Evolutionary conservation across 2,888 invertebrate species (phyloP).

Genomic region (Heliconius ismenius): DNA sequence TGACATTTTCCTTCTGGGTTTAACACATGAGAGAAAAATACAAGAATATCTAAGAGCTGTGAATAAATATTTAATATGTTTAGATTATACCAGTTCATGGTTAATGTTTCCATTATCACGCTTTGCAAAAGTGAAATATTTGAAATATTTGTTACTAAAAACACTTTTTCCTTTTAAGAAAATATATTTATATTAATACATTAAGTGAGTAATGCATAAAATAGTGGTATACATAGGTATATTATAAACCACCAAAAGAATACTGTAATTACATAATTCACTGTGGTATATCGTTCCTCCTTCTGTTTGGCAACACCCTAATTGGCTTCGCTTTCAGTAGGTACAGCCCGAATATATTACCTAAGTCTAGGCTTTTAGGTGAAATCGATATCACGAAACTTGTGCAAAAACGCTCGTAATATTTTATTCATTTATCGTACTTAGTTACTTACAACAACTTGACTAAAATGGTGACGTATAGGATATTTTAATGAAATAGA

Average conservation of each 20-base stretch:
- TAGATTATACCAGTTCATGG: slow-evolving; percentile 24
- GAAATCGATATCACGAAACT: slow-evolving; percentile 29
- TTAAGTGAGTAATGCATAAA: background rate
- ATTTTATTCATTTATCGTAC: background rate
- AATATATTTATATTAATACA: background rate
- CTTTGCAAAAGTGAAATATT: background rate
- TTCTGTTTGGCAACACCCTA: slow-evolving; percentile 22
- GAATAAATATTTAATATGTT: slow-evolving; percentile 32
- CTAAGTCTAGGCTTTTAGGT: slow-evolving; percentile 23
- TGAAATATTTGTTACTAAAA: slow-evolving; percentile 6
- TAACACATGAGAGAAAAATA: slow-evolving; percentile 25
- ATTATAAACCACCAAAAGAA: background rate
- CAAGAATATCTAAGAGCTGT: slow-evolving; percentile 17
- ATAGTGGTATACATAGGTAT: background rate
- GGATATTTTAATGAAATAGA: background rate
- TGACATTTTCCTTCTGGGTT: slow-evolving; percentile 26
- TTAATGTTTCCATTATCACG: slow-evolving; percentile 24
- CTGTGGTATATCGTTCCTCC: background rate
- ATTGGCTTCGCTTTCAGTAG: slow-evolving; percentile 22
- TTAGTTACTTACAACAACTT: too few relatives aligned
- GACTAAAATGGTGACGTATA: background rate
- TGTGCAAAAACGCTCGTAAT: slow-evolving; percentile 11
- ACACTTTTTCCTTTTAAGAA: background rate
- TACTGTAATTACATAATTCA: background rate
- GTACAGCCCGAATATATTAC: slow-evolving; percentile 18